These are phyloP conservation scores for Nomada fucata DNA, from an alignment of 2,888 invertebrate species.

Conservation along the genomic window DNA sequence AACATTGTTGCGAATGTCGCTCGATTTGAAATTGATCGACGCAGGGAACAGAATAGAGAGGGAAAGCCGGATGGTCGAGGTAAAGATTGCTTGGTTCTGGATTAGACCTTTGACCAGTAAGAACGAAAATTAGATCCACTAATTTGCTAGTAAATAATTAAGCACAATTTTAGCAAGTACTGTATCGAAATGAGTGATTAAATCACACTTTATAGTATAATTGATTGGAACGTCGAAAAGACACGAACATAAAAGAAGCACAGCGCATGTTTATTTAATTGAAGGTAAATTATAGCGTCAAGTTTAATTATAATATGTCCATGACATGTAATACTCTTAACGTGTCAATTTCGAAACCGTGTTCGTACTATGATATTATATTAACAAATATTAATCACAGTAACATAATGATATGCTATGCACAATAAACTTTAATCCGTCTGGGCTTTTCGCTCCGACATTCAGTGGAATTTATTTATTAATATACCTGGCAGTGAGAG, in stretches of 20 bases:
- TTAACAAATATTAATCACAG: background rate
- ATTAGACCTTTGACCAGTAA: background rate
- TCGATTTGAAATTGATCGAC: slow-evolving; percentile 18
- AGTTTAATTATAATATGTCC: too few species aligned
- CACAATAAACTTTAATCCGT: background rate
- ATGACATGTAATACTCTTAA: background rate
- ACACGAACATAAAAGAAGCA: too few species aligned
- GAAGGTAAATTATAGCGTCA: too few species aligned
- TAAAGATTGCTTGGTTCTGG: background rate
- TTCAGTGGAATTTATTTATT: background rate
- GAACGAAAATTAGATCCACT: too few species aligned
- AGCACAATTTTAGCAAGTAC: too few species aligned
- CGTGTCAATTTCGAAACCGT: background rate
- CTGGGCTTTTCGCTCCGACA: background rate
- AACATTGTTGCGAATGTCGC: background rate
- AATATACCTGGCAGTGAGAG: background rate
- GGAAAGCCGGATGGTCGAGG: background rate
- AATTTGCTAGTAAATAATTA: too few species aligned
- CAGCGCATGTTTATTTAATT: too few species aligned
- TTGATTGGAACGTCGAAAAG: too few species aligned
- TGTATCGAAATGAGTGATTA: too few species aligned
- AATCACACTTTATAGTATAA: too few species aligned
- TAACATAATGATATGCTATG: background rate
- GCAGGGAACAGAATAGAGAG: background rate
- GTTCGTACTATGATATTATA: background rate